These are phyloP conservation scores for Tromatobia lineatoria DNA, from an alignment of 2,888 invertebrate genomes.

Conservation along the genomic window DNA sequence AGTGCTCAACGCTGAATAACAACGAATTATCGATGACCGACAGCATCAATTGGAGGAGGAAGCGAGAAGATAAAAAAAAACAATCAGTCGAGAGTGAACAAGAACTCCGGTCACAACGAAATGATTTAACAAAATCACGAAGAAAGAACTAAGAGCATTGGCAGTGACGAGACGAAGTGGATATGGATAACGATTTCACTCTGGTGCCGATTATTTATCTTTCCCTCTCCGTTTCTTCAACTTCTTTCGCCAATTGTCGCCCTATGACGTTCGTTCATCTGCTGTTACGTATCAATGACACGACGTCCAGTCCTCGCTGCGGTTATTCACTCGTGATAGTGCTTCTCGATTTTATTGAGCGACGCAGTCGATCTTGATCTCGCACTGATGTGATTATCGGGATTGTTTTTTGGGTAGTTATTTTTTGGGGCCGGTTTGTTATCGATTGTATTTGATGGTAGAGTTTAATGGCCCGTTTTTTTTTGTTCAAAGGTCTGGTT, in stretches of 20 bases:
- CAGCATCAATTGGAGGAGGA: conserved; percentile 1
- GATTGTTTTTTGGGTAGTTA: neutral
- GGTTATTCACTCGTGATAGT: neutral
- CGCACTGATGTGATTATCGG: neutral
- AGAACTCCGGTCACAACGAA: neutral
- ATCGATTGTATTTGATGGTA: neutral
- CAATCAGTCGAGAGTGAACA: neutral
- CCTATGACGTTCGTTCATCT: neutral
- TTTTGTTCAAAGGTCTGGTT: neutral
- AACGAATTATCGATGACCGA: conserved; percentile 15
- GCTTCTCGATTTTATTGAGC: neutral
- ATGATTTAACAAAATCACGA: neutral
- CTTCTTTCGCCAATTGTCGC: conserved; percentile 10
- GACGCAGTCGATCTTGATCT: neutral
- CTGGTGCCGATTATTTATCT: neutral
- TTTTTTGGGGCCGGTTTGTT: too few species aligned
- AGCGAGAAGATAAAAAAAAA: neutral
- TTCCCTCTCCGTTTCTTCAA: neutral
- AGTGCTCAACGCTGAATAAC: conserved; percentile 22
- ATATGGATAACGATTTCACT: conserved; percentile 5
- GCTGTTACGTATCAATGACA: conserved; percentile 4
- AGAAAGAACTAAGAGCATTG: neutral
- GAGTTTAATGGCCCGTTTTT: neutral
- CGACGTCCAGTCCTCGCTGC: neutral
- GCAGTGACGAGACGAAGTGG: neutral